A percentile compares a stretch with the other conserved stretches of the same genome.
phyloP scores from a whole-genome alignment of 2,888 invertebrate species.

The Sphinx pinastri region DNA sequence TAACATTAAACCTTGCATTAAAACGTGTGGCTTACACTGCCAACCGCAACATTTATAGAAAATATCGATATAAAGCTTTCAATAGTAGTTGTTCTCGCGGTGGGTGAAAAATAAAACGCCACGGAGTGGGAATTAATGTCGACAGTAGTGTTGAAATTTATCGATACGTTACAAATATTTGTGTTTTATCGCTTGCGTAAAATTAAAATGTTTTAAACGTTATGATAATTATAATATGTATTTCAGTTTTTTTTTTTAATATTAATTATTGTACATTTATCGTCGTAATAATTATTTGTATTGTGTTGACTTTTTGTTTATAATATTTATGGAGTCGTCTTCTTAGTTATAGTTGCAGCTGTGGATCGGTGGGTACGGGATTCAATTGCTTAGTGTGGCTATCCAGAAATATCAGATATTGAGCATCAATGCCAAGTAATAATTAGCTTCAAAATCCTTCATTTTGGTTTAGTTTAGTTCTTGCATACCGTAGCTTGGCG shows the following conservation, averaged over 20 bases:
- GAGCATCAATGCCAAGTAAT: too few relatives aligned
- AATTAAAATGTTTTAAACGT: background rate
- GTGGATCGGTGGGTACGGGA: too few relatives aligned
- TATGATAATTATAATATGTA: too few relatives aligned
- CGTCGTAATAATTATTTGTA: too few relatives aligned
- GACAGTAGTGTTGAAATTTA: slow-evolving; percentile 40
- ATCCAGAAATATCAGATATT: too few relatives aligned
- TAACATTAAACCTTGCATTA: too few relatives aligned
- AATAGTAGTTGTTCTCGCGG: slow-evolving; percentile 60
- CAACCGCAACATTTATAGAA: slow-evolving; percentile 38
- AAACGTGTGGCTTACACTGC: too few relatives aligned
- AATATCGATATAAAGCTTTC: slow-evolving; percentile 59
- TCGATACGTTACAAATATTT: slow-evolving; percentile 30
- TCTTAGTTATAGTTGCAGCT: too few relatives aligned
- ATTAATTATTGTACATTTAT: background rate
- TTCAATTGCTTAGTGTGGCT: too few relatives aligned
- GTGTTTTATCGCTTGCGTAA: background rate
- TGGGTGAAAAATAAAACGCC: slow-evolving; percentile 58
- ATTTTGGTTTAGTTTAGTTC: background rate
- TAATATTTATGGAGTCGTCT: too few relatives aligned
- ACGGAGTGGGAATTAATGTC: slow-evolving; percentile 46
- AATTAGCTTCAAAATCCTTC: too few relatives aligned
- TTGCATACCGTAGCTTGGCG: background rate
- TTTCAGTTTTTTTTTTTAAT: background rate
- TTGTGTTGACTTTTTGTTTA: background rate